Evolutionary conservation across 2,888 invertebrate species (phyloP).

Genomic region (Thymelicus sylvestris): DNA sequence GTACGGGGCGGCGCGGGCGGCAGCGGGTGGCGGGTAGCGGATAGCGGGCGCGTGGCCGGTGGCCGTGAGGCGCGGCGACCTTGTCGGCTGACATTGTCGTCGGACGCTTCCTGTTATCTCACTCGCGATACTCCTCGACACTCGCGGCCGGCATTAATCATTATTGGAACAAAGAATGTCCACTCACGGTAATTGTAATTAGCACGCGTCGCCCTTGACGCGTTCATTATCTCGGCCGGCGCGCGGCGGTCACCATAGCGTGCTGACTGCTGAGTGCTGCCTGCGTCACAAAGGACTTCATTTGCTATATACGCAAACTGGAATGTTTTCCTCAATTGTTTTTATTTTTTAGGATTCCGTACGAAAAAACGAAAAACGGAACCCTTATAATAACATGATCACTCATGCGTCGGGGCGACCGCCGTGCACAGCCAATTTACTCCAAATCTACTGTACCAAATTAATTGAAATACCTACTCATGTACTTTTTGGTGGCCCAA

Average conservation of each 20-base stretch:
- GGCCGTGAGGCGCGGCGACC: slow-evolving; percentile 50
- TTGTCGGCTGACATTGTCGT: slow-evolving; percentile 76
- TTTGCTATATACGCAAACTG: slow-evolving; percentile 61
- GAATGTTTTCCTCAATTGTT: slow-evolving; percentile 75
- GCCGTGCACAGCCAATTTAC: too few species aligned
- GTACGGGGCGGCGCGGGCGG: too few species aligned
- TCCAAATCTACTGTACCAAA: too few species aligned
- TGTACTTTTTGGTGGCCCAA: too few species aligned
- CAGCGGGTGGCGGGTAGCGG: too few species aligned
- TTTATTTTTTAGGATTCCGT: slow-evolving; percentile 55
- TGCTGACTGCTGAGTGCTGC: slow-evolving; percentile 52
- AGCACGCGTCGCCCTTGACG: slow-evolving; percentile 73
- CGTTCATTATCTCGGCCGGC: slow-evolving; percentile 67
- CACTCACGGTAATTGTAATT: slow-evolving; percentile 84
- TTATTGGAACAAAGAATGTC: slow-evolving; percentile 84
- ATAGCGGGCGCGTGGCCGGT: too few species aligned
- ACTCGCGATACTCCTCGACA: slow-evolving; percentile 74
- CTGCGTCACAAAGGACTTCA: slow-evolving; percentile 75
- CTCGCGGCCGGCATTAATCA: slow-evolving; percentile 79
- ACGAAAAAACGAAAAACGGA: too few species aligned
- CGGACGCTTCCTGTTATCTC: slow-evolving; percentile 83
- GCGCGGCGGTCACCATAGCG: slow-evolving; percentile 68
- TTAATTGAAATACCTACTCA: too few species aligned
- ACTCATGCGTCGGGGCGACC: too few species aligned
- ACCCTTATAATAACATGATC: too few species aligned